Base-by-base conservation (phyloP, 2,888 invertebrate species). In the Melikaiella ostensackeni region DNA sequence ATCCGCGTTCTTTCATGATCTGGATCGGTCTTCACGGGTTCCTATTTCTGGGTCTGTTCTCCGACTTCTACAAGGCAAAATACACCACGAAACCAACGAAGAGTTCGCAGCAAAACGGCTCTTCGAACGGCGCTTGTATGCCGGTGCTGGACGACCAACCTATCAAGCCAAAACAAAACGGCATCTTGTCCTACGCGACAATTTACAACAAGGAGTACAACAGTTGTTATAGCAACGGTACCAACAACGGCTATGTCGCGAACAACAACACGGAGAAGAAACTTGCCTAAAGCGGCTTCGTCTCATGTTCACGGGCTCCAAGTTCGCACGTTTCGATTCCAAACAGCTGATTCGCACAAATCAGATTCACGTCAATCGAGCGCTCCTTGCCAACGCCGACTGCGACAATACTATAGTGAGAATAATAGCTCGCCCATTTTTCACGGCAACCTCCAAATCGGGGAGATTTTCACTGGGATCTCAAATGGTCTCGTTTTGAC, bases 1-100 rank as follows among this genome's bases (percentile, higher is more conserved):
- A 98, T 92, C 98, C 98, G 9, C 95, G 96, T 87, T 94, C 95
- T 79, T 97, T 97, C 92, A 97, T 97, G 94, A 94, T 97, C 89
- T 98, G 98, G 98, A 98, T 99, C 91, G 97, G 97, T 64, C 93
- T 97, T 86, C 98, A 98, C 92, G 98, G 98, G 79, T 94, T 98
- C 87, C 94, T 98, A 90, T 99, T 99, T 94, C 94, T 98, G 83
- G 96, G 97, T 92, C 94, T 99, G 85, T 99, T 98, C 94, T 96
- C 96, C 57, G 97, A 98, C 92, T 99, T 98, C 93, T 99, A 98
- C 94, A 96, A 97, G 92, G 93, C 95, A 86, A 95, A 95, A 88
- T 97, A 97, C 92, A 93, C 87, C 80, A 84, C 85, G 83, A 89
- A 86, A 89, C 73, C 80, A 81, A 78, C 80, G 80, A 78, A 35